Evolutionary conservation across 1,140 invertebrate species (phyloP), one percentile per base, ranked within the genome.

Genomic region (Steinernema feltiae): DNA sequence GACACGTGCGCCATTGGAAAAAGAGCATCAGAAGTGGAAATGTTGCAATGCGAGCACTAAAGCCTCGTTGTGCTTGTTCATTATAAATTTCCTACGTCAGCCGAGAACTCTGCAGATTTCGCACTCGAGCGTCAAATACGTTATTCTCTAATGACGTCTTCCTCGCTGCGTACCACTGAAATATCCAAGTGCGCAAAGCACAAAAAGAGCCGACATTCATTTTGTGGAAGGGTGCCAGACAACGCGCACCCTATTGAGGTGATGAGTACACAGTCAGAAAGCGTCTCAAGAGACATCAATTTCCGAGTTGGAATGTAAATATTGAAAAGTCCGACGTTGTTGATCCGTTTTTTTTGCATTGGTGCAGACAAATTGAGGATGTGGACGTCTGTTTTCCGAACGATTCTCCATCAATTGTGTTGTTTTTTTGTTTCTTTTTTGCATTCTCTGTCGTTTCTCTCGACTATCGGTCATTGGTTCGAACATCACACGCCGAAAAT

Each of bases 231-330:
- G 7, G n/a, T n/a, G 41, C 41, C 41, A 46, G 7, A n/a, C 7
- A 46, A 46, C 7, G 41, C n/a, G 41, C 41, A n/a, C n/a, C n/a
- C n/a, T n/a, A n/a, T n/a, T n/a, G n/a, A 41, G 35, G 18, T 41
- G 35, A 41, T 41, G 18, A 41, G 35, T 41, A 18, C 35, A 41
- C 7, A 41, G 35, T 7, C 35, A 18, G 35, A 41, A 41, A 7
- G 12, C 3, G 53, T 63, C 53, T 63, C 53, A 63, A n/a, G 53
- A 27, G 24, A 27, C 24, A 63, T 27, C 15, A 3, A n/a, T n/a
- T n/a, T n/a, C 53, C 53, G 53, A 63, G 53, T 63, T 63, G 7
- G 53, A 3, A 63, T 63, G 53, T 63, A 63, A 63, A 63, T 63
- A 63, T 63, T 63, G 7, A 21, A 63, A 63, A n/a, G 53, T 63